Percentiles rank a stretch among this genome's conserved stretches.
Conservation (phyloP, 2,113 vertebrate species). For the Phylloscopus trochiloides region DNA sequence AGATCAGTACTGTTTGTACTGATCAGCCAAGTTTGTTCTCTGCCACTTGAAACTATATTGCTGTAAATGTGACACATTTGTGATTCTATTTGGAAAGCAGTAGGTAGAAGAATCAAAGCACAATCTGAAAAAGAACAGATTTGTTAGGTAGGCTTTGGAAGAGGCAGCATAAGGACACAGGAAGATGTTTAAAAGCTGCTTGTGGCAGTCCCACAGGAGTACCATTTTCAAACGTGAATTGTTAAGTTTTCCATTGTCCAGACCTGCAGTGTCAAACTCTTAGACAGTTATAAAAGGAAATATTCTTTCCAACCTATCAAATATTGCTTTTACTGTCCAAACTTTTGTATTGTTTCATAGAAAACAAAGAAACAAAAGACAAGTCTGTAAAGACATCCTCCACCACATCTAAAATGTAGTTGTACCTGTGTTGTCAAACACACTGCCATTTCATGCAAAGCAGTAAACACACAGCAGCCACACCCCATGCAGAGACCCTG, state of each 20-base stretch:
- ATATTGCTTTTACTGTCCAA: background rate
- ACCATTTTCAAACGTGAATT: background rate
- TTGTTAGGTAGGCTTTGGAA: background rate
- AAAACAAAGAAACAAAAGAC: background rate
- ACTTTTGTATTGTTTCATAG: background rate
- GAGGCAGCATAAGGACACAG: background rate
- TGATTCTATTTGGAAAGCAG: background rate
- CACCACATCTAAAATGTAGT: background rate
- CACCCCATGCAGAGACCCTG: rapidly evolving
- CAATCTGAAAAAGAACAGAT: background rate
- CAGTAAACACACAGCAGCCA: background rate
- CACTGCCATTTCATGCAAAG: background rate
- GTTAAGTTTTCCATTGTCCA: background rate
- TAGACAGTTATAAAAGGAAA: background rate
- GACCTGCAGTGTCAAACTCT: background rate
- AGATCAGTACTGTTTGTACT: background rate
- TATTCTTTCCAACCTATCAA: background rate
- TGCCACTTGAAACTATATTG: background rate
- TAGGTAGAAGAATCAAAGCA: background rate
- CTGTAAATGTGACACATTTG: background rate
- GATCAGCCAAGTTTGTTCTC: background rate
- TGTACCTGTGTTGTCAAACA: background rate
- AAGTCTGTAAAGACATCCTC: background rate
- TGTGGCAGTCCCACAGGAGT: background rate
- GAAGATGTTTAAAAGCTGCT: background rate